Conservation (phyloP, 2,113 vertebrate genomes). For the Machaerirhynchus nigripectus region DNA sequence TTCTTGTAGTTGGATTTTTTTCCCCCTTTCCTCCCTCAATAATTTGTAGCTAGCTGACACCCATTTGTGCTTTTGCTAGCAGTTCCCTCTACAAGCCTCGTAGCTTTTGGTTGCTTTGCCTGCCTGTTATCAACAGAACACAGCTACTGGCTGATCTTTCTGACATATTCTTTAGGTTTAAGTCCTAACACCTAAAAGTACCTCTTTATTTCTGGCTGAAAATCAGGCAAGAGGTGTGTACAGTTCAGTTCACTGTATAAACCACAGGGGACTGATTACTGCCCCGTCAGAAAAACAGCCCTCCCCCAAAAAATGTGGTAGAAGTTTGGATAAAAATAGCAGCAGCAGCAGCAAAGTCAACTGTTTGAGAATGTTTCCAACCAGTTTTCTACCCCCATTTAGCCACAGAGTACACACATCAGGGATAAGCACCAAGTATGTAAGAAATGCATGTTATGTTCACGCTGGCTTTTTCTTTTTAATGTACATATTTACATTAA, state of each 20-base stretch:
- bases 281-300: background rate
- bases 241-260: background rate
- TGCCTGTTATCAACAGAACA: background rate
- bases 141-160: background rate
- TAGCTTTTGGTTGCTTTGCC: background rate
- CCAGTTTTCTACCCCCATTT: background rate
- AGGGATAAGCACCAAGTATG: background rate
- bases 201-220: background rate
- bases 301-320: background rate
- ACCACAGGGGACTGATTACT: background rate
- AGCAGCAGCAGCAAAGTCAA: background rate
- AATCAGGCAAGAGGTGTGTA: background rate
- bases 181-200: background rate
- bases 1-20: background rate
- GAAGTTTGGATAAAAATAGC: background rate
- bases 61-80: background rate
- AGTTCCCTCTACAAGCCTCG: background rate
- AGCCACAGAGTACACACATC: background rate
- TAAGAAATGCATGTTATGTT: background rate
- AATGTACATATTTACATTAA: background rate
- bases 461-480: background rate
- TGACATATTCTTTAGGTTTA: background rate
- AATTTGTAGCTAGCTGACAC: background rate
- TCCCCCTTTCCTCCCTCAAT: background rate
- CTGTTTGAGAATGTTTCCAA: background rate